Conservation (phyloP, 2,113 vertebrate species). For the Pagrus major region DNA sequence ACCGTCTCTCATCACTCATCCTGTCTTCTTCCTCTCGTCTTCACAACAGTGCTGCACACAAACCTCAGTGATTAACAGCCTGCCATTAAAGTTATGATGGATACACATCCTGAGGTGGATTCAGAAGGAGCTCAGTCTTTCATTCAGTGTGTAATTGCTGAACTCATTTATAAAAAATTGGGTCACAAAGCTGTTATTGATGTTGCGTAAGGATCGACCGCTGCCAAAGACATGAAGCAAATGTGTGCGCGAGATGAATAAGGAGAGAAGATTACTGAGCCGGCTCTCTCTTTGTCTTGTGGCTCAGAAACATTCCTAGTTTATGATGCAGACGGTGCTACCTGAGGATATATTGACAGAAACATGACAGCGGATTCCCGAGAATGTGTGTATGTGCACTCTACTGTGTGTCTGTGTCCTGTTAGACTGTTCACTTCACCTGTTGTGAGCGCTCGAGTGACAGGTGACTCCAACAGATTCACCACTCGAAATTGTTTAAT, state of each 20-base stretch:
- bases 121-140: constrained; percentile 37
- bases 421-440: neutral
- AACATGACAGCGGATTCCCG: constrained; percentile 68
- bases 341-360: constrained; percentile 71
- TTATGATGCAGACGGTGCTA: constrained; percentile 51
- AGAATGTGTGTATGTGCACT: constrained; percentile 52
- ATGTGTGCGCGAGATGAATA: constrained; percentile 34
- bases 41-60: constrained; percentile 10
- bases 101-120: neutral
- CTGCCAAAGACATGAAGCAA: constrained; percentile 24
- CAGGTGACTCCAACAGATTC: no score
- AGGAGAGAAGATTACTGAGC: constrained; percentile 19
- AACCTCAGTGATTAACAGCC: constrained; percentile 23
- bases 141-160: constrained; percentile 26
- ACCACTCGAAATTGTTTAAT: no score
- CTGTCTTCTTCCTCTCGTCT: constrained; percentile 26
- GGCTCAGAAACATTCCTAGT: constrained; percentile 54
- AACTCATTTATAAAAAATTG: constrained; percentile 21
- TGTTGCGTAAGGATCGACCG: constrained; percentile 21
- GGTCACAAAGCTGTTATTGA: constrained; percentile 18
- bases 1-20: neutral
- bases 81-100: constrained; percentile 34
- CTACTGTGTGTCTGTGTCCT: neutral
- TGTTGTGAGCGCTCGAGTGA: no score
- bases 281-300: constrained; percentile 25